Evolutionary conservation across 2,888 invertebrate species (phyloP), one percentile per base, ranked within the genome.

Genomic region (Oscheius sp.): DNA sequence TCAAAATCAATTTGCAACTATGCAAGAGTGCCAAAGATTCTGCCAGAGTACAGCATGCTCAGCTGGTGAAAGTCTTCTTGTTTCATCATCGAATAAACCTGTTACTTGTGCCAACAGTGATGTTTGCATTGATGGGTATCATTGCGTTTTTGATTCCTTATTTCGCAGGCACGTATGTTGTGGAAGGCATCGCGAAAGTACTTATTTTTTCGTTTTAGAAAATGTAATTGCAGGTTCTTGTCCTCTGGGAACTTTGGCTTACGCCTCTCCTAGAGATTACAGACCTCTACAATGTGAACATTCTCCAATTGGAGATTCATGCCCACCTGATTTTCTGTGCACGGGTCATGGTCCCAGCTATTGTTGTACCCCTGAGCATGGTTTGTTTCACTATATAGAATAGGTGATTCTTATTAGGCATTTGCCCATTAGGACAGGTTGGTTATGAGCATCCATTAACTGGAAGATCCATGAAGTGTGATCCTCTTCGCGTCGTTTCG

Each of bases 131-230:
- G 57, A 59, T 32, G 77, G 77, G 0, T 75, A 75, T 22, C 47
- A 69, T 22, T 77, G 77, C 61, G 77, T 73, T 22, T 75, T 68
- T 51, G 77, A 77, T 62, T 63, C 67, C 36, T 69, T 77, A 1
- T 77, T 75, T 68, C 68, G 73, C 22, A 63, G 68, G 26, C 71
- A 77, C 57, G 75, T 77, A 30, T 77, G 77, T 32, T 77, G 77
- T 68, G 77, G 77, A 12, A 44, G 22, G 32, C 65, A 38, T 24
- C 20, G 59, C 47, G 51, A 54, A 45, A 65, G 65, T 66, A 20
- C 6, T 6, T 6, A 47, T 14, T 17, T 51, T 57, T 49, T 20
- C 28, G 22, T 9, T 9, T 14, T 9, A 14, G 14, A 8, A 36
- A 36, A 36, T 36, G 20, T n/a, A 5, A 20, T 32, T 68, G 66